Percentiles rank a stretch among this genome's conserved stretches.
phyloP scores from a whole-genome alignment of 2,797 vertebrate species.

The Sebastes vulpes region DNA sequence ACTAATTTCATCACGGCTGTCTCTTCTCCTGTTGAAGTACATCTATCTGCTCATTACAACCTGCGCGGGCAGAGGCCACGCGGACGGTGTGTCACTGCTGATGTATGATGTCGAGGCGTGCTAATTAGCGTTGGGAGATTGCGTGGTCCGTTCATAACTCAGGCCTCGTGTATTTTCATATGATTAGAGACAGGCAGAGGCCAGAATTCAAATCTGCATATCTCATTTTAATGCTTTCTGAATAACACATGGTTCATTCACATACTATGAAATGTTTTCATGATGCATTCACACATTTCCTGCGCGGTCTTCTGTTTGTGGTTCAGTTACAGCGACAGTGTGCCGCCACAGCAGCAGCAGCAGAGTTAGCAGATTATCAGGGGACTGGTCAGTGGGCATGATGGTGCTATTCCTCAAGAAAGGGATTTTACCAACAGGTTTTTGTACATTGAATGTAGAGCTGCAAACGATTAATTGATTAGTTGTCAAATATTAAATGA shows the following conservation, averaged over 20 bases:
- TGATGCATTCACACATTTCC: not conserved
- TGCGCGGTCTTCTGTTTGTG: not conserved
- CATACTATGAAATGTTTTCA: not conserved
- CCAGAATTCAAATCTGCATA: not conserved
- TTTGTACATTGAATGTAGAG: not conserved
- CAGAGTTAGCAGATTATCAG: not conserved
- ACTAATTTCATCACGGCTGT: conserved; percentile 60
- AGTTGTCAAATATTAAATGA: too few relatives aligned
- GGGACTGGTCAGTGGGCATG: not conserved
- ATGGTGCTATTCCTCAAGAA: not conserved
- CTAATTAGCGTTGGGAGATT: conserved; percentile 46
- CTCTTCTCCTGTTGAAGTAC: conserved; percentile 20
- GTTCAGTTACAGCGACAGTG: not conserved
- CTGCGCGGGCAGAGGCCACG: conserved; percentile 23
- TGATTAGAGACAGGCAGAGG: conserved; percentile 19
- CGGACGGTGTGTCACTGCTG: conserved; percentile 20
- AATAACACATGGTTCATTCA: not conserved
- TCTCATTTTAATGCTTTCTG: not conserved
- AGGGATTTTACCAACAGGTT: not conserved
- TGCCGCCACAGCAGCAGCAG: not conserved
- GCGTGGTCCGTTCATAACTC: conserved; percentile 23
- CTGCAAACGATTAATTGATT: too few relatives aligned
- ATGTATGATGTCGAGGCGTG: conserved; percentile 40
- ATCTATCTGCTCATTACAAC: conserved; percentile 65
- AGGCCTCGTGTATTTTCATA: conserved; percentile 23